Evolutionary conservation across 2,113 vertebrate species (phyloP).

Genomic region (Malurus alboscapulatus): DNA sequence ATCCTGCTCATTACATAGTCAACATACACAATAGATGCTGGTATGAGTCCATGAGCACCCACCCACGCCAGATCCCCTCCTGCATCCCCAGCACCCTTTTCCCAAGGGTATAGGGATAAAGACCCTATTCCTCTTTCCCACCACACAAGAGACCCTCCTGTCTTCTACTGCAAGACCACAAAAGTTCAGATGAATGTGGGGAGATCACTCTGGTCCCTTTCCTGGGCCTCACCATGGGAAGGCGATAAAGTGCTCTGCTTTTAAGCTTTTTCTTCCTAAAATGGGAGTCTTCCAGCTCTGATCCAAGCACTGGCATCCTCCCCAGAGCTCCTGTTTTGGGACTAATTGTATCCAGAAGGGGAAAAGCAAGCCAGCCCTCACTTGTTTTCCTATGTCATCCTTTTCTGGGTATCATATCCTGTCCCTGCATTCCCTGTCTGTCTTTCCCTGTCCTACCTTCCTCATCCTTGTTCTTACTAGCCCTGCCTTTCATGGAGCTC

Average conservation of each 20-base stretch:
- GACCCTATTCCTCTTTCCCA: neutral
- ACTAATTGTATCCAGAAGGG: constrained; percentile 9
- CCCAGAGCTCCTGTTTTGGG: constrained; percentile 26
- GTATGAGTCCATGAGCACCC: neutral
- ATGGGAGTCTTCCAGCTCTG: constrained; percentile 38
- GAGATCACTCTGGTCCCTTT: neutral
- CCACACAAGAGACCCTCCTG: neutral
- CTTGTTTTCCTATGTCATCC: neutral
- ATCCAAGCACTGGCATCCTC: constrained; percentile 26
- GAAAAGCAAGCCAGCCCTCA: neutral
- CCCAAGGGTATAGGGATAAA: neutral
- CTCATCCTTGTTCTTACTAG: neutral
- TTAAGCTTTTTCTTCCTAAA: constrained; percentile 56
- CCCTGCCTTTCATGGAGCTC: neutral
- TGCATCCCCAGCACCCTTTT: neutral
- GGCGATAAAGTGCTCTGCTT: neutral
- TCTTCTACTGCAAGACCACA: neutral
- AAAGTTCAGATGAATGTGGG: neutral
- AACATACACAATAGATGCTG: neutral
- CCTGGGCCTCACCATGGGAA: constrained; percentile 9
- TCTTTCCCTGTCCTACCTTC: neutral
- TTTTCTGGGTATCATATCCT: neutral
- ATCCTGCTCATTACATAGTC: fast-evolving
- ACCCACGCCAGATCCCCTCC: neutral
- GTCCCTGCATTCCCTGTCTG: neutral